phyloP scores from a whole-genome alignment of 2,888 invertebrate species.

The Eudiplozoon nipponicum region DNA sequence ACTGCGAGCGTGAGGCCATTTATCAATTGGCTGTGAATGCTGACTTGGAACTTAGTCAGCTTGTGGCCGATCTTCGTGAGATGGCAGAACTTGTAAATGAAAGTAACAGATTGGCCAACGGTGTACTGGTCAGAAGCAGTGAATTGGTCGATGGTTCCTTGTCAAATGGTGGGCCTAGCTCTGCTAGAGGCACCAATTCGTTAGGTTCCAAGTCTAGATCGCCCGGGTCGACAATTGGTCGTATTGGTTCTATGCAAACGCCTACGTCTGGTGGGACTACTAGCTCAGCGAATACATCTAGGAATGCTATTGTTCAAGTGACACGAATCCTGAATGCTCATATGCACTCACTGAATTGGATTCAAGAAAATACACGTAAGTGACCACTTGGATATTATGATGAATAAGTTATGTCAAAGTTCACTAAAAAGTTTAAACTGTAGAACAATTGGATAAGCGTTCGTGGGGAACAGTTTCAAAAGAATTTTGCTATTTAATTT shows the following conservation, averaged over 20 bases:
- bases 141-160: too few species aligned
- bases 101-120: background rate
- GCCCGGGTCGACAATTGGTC: background rate
- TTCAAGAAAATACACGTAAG: slow-evolving; percentile 13
- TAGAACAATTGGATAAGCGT: too few species aligned
- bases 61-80: slow-evolving; percentile 10
- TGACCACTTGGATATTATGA: too few species aligned
- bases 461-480: too few species aligned
- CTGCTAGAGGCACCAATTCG: too few species aligned
- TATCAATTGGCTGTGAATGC: slow-evolving; percentile 6
- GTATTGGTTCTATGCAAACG: too few species aligned
- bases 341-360: slow-evolving; percentile 12
- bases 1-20: background rate
- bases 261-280: background rate
- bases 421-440: too few species aligned
- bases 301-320: slow-evolving; percentile 8
- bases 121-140: background rate
- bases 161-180: too few species aligned
- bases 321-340: slow-evolving; percentile 10
- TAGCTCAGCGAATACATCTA: background rate
- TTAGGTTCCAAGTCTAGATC: background rate
- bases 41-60: slow-evolving; percentile 7
- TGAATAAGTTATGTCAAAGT: too few species aligned
- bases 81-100: slow-evolving; percentile 8
- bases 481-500: too few species aligned